Conservation (phyloP, 35 echinoderm and acorn worm species). For the Lytechinus pictus region DNA sequence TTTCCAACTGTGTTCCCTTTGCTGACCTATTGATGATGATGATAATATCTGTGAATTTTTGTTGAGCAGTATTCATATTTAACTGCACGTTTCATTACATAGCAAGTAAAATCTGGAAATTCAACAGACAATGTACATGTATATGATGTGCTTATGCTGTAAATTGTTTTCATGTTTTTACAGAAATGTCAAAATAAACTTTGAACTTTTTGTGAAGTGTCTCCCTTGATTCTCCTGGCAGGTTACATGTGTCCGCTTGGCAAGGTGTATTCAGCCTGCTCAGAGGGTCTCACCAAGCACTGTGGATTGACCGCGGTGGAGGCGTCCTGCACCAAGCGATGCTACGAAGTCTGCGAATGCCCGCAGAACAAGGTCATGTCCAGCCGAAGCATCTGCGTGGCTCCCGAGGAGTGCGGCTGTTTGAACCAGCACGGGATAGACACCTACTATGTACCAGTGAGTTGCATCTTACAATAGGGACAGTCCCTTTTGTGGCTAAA, state of each 20-base stretch:
- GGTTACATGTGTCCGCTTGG: background rate
- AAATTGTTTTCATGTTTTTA: no score
- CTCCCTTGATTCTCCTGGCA: background rate
- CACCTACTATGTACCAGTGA: conserved; percentile 10
- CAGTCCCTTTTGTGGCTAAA: no score
- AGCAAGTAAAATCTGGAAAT: no score
- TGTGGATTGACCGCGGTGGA: conserved; percentile 4
- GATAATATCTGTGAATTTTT: no score
- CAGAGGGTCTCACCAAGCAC: conserved; percentile 7
- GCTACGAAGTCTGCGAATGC: conserved; percentile 51
- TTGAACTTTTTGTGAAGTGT: no score
- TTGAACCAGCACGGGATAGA: background rate
- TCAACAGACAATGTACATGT: no score
- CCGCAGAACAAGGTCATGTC: conserved; percentile 35
- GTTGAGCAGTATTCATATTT: no score
- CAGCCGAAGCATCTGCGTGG: conserved; percentile 1
- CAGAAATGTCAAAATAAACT: no score
- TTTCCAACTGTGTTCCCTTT: no score
- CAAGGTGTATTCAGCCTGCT: conserved; percentile 35
- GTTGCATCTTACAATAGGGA: background rate
- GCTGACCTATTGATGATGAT: no score
- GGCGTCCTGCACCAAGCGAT: background rate
- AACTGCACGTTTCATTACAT: no score
- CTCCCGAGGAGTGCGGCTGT: conserved; percentile 41
- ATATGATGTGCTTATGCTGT: no score